These are phyloP conservation scores for Leptodactylus fuscus DNA, from an alignment of 2,113 vertebrate genomes.

Conservation along the genomic window DNA sequence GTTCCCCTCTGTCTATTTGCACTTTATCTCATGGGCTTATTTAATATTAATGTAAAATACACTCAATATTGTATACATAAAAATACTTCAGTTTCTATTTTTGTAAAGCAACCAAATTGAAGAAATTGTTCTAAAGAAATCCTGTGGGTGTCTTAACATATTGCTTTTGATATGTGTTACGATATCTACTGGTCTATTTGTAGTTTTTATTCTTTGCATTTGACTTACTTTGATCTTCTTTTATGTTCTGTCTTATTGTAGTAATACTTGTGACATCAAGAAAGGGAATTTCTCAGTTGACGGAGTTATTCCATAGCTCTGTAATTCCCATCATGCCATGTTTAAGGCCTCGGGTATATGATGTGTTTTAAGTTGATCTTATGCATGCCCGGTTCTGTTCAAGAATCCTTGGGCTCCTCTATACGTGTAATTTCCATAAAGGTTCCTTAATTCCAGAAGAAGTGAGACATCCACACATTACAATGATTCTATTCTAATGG, in stretches of 20 bases:
- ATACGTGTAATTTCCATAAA: background rate
- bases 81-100: constrained; percentile 68
- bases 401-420: background rate
- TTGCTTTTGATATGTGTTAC: background rate
- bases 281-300: background rate
- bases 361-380: background rate
- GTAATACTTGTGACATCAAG: background rate
- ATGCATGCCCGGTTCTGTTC: background rate
- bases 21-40: constrained; percentile 43
- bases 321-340: no score
- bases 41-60: background rate
- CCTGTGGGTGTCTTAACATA: background rate
- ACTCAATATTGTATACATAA: constrained; percentile 55
- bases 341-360: background rate
- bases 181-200: background rate
- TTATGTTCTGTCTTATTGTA: background rate
- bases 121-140: background rate
- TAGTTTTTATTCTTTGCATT: background rate
- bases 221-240: background rate
- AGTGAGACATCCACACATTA: background rate
- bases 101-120: constrained; percentile 68
- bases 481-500: background rate
- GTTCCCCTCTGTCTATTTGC: constrained; percentile 18
- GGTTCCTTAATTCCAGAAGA: background rate
- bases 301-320: background rate